phyloP scores from a whole-genome alignment of 2,888 invertebrate genomes.

The Lochmaea capreae region DNA sequence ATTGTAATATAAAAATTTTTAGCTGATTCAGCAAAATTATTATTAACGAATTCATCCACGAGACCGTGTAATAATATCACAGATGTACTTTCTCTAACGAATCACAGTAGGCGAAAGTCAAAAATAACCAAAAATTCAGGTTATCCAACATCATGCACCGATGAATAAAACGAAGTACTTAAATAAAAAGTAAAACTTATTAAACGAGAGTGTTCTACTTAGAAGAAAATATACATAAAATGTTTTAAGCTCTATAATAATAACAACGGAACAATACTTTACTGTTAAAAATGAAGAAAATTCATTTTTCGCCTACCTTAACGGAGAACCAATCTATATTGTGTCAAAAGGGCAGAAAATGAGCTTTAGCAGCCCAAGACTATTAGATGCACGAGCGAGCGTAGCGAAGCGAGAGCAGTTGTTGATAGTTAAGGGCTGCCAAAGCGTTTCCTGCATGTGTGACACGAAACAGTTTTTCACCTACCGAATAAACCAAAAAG shows the following conservation, averaged over 20 bases:
- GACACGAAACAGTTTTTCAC: too few species aligned
- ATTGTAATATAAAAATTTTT: not conserved
- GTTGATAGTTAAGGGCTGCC: too few species aligned
- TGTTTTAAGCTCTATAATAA: not conserved
- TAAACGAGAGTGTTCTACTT: conserved; percentile 15
- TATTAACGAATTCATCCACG: not conserved
- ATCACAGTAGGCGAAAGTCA: conserved; percentile 26
- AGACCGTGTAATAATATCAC: conserved; percentile 2
- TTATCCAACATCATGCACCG: conserved; percentile 32
- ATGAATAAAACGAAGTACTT: conserved; percentile 17
- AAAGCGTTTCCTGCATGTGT: too few species aligned
- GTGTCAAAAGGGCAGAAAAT: too few species aligned
- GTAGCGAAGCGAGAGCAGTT: too few species aligned
- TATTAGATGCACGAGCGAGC: too few species aligned
- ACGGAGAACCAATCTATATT: too few species aligned
- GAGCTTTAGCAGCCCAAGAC: too few species aligned
- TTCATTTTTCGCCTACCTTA: too few species aligned
- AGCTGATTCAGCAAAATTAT: not conserved
- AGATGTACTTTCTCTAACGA: conserved; percentile 33
- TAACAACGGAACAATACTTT: not conserved
- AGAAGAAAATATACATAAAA: not conserved
- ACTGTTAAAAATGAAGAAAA: too few species aligned
- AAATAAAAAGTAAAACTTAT: conserved; percentile 15
- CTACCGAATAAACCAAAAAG: too few species aligned
- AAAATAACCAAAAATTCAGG: conserved; percentile 40